Percentiles rank a stretch among this genome's conserved stretches.
These are phyloP conservation scores for Diacarnus erythraeanus DNA, from an alignment of 37 sponge, comb jelly and placozoan genomes.

Conservation along the genomic window DNA sequence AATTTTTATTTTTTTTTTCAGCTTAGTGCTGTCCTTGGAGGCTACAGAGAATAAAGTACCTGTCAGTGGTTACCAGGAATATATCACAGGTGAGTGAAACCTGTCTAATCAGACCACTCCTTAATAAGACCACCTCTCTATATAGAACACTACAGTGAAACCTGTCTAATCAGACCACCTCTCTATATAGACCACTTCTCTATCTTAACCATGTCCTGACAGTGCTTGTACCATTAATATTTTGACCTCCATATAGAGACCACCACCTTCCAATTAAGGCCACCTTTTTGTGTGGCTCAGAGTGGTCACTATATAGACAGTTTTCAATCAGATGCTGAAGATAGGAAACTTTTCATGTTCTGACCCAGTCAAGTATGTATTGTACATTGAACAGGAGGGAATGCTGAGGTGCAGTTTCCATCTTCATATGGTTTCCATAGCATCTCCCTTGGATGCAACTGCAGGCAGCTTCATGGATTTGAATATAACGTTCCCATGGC, in stretches of 20 bases:
- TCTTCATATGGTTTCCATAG: conserved; percentile 61
- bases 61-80: conserved; percentile 65
- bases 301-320: too few species aligned
- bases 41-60: conserved; percentile 53
- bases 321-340: too few species aligned
- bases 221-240: too few species aligned
- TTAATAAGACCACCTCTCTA: too few species aligned
- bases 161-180: too few species aligned
- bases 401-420: conserved; percentile 23
- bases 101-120: too few species aligned
- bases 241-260: too few species aligned
- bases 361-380: neutral
- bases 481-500: conserved; percentile 35
- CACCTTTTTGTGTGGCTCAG: too few species aligned
- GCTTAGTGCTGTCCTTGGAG: conserved; percentile 21
- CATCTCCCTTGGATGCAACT: conserved; percentile 48
- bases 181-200: too few species aligned
- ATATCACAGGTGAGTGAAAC: conserved; percentile 25
- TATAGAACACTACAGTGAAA: too few species aligned
- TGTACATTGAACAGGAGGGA: neutral
- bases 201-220: too few species aligned
- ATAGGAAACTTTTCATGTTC: neutral
- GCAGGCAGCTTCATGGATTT: conserved; percentile 73
- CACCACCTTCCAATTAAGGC: too few species aligned
- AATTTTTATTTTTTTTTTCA: neutral